Base-by-base conservation (phyloP, 2,797 vertebrate species). In the Amblyraja radiata region DNA sequence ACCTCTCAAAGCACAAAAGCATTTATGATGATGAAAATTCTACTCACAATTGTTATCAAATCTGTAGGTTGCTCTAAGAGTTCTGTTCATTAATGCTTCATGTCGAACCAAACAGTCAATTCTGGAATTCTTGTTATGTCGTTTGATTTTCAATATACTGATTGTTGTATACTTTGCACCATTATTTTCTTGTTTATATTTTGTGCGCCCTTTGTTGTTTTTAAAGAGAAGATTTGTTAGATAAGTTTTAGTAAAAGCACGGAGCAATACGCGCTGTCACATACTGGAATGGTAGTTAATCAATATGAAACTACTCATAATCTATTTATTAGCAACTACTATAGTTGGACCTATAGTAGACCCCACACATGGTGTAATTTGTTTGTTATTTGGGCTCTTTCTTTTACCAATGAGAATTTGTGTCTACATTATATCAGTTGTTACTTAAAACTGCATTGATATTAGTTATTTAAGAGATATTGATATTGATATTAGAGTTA, bases 41-140 rank as follows among this genome's bases (percentile, higher is more conserved):
- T 23, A 76, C 90, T 92, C 46, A 92, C 90, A 92, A 8, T 28
- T 58, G 46, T 58, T 28, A 54, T 46, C 39, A 76, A 92, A 76
- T 76, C 11, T 73, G 39, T 54, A 74, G 71, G 90, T 76, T 58
- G 21, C 90, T 76, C 23, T 74, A 54, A 92, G 90, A 54, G 25
- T 46, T 18, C 32, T 88, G 73, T 76, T 28, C 71, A 74, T 91
- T 54, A 92, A 39, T 16, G 68, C 6, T 74, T 74, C 39, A 54
- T 92, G 90, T 13, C 73, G 68, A 76, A 92, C 90, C 71, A 92
- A 18, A 92, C 90, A 92, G 36, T 92, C 90, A 92, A 92, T 6
- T 54, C 71, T 92, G 36, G 10, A 92, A 74, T 76, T 71, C 23
- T 92, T 71, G 25, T 92, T 25, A 16, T 92, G 90, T 23, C 5